Conservation (phyloP, 2,888 invertebrate species). For the Pegoplata infirma region DNA sequence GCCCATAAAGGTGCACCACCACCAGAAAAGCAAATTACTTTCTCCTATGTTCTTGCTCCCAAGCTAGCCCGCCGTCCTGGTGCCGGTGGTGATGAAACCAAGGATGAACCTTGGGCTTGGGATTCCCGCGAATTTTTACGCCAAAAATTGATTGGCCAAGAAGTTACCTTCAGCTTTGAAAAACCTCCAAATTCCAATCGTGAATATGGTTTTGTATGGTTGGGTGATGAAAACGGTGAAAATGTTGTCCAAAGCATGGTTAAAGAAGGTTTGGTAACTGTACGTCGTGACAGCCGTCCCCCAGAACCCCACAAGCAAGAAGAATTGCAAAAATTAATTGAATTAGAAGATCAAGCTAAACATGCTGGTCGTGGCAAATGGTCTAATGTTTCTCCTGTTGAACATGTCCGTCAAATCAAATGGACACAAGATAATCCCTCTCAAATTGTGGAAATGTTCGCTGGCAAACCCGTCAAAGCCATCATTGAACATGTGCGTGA, state of each 20-base stretch:
- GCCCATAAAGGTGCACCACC: conserved; percentile 92
- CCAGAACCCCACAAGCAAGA: conserved; percentile 81
- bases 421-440: conserved; percentile 93
- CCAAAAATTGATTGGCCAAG: conserved; percentile 93
- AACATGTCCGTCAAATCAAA: conserved; percentile 90
- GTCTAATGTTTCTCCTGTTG: conserved; percentile 80
- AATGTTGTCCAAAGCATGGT: conserved; percentile 94
- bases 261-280: conserved; percentile 92
- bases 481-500: conserved; percentile 98
- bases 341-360: conserved; percentile 94
- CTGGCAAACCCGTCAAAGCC: conserved; percentile 92
- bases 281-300: conserved; percentile 84
- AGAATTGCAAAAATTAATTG: conserved; percentile 85
- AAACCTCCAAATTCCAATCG: conserved; percentile 90
- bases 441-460: conserved; percentile 89
- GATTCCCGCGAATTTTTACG: conserved; percentile 97
- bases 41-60: conserved; percentile 95
- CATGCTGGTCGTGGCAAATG: conserved; percentile 92
- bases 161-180: conserved; percentile 91
- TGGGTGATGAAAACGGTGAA: conserved; percentile 89
- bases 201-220: conserved; percentile 92
- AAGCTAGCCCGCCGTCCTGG: conserved; percentile 89
- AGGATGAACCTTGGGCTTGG: conserved; percentile 98
- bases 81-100: conserved; percentile 82
- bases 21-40: conserved; percentile 93